These are phyloP conservation scores for Rana temporaria DNA, from an alignment of 2,113 vertebrate species.

Conservation along the genomic window DNA sequence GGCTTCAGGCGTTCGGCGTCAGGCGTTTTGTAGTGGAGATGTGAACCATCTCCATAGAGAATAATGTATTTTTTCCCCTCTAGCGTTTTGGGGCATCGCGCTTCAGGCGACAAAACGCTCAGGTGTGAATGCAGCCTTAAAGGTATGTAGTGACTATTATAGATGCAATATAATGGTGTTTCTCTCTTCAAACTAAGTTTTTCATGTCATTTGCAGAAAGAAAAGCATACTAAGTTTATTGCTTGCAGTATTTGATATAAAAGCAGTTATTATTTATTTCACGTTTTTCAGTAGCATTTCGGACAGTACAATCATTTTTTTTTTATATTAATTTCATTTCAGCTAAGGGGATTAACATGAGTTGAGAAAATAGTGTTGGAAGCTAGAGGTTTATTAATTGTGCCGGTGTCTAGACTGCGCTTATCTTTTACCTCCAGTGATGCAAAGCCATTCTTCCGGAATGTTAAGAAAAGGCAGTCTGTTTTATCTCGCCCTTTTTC, in stretches of 20 bases:
- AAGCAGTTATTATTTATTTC: not conserved
- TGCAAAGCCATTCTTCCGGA: conserved; percentile 4
- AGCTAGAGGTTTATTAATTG: conserved; percentile 24
- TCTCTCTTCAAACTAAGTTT: too few species aligned
- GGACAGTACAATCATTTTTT: not conserved
- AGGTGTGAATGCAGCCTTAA: too few species aligned
- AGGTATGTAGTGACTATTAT: too few species aligned
- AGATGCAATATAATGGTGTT: too few species aligned
- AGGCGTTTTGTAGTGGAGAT: too few species aligned
- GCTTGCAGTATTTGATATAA: not conserved
- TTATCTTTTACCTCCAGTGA: conserved; percentile 38
- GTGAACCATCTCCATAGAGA: too few species aligned
- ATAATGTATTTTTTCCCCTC: too few species aligned
- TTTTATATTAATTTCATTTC: conserved; percentile 5
- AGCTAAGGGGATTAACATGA: not conserved
- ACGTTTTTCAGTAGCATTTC: not conserved
- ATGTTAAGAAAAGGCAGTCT: conserved; percentile 6
- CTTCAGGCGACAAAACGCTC: too few species aligned
- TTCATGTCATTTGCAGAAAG: too few species aligned
- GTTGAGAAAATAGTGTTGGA: not conserved
- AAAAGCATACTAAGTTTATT: not conserved
- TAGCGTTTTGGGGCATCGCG: too few species aligned
- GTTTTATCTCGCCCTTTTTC: conserved; percentile 2
- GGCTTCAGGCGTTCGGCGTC: too few species aligned
- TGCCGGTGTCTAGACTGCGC: conserved; percentile 1